Evolutionary conservation across 2,888 invertebrate species (phyloP).

Genomic region (Galerucella nymphaeae): DNA sequence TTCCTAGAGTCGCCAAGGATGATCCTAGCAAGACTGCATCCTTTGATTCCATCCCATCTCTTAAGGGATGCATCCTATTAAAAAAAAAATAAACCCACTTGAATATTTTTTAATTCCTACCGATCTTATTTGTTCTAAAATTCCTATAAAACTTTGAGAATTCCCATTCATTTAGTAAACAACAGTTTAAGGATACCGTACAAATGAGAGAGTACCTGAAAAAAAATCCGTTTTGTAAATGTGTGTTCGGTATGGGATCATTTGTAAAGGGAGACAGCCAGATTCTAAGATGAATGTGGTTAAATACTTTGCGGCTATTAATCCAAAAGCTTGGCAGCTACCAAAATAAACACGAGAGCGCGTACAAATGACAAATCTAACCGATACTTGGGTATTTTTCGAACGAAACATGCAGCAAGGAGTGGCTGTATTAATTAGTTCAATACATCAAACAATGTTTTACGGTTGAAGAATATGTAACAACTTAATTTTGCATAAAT

Average conservation of each 20-base stretch:
- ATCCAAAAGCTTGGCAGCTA: constrained; percentile 59
- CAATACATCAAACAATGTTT: constrained; percentile 11
- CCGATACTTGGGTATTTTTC: constrained; percentile 31
- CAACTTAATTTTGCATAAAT: background rate
- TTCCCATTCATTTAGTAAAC: constrained; percentile 28
- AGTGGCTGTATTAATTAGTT: constrained; percentile 12
- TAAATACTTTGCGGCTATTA: constrained; percentile 62
- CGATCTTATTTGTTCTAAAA: constrained; percentile 12
- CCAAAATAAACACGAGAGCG: constrained; percentile 56
- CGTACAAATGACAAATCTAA: constrained; percentile 43
- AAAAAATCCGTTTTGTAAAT: constrained; percentile 51
- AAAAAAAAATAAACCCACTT: background rate
- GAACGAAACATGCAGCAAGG: constrained; percentile 25
- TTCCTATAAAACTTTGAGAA: constrained; percentile 26
- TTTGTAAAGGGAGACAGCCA: constrained; percentile 60
- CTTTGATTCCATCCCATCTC: no score
- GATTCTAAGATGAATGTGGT: constrained; percentile 60
- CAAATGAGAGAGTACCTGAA: constrained; percentile 36
- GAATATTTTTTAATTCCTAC: background rate
- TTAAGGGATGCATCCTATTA: no score
- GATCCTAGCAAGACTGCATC: no score
- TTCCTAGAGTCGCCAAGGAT: no score
- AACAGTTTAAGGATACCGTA: constrained; percentile 1
- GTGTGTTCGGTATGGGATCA: constrained; percentile 55
- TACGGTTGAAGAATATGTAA: background rate